Evolutionary conservation across 2,888 invertebrate species (phyloP), one percentile per base, ranked within the genome.

Genomic region (Carterocephalus palaemon): DNA sequence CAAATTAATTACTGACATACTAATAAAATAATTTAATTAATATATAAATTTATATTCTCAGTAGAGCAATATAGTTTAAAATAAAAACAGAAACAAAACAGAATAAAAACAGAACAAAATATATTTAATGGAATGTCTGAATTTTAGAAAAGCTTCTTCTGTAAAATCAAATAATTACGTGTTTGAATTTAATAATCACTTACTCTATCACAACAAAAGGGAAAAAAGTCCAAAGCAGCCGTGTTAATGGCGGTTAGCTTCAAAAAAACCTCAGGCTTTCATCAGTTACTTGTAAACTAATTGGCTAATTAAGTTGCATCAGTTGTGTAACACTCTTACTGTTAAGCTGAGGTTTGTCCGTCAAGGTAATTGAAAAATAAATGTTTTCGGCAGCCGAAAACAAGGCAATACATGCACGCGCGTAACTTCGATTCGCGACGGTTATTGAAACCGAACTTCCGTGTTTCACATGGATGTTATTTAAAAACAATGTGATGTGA

Each of bases 401-500:
- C 48, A 34, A 37, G 23, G 24, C 46, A 48, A 49, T 36, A 29
- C 62, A 67, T 66, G 57, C 62, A 67, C 55, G 63, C 62, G 48
- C 63, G 59, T 54, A 57, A 57, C 56, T 58, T 53, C 48, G 57
- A 71, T 67, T 70, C 56, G 67, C 59, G 41, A 62, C 65, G 66
- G 59, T 42, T 41, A 41, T 10, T n/a, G 39, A 28, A 5, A 12
- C 3, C 23, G 4, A 38, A 45, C 38, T 45, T 45, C 37, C 45
- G 45, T 7, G 4, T 24, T 24, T 15, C 20, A 28, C 9, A 8
- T 24, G 6, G 23, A 17, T 24, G 31, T 26, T 38, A 45, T 43
- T 43, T 23, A 45, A 45, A 31, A 43, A 41, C 40, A 41, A 28
- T 1, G 3, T 3, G 2, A 70, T 65, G 68, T 69, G 67, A 72